A percentile compares a stretch with the other conserved stretches of the same genome.
Evolutionary conservation across 2,888 invertebrate species (phyloP).

Genomic region (Eueremaeus valkanovi): DNA sequence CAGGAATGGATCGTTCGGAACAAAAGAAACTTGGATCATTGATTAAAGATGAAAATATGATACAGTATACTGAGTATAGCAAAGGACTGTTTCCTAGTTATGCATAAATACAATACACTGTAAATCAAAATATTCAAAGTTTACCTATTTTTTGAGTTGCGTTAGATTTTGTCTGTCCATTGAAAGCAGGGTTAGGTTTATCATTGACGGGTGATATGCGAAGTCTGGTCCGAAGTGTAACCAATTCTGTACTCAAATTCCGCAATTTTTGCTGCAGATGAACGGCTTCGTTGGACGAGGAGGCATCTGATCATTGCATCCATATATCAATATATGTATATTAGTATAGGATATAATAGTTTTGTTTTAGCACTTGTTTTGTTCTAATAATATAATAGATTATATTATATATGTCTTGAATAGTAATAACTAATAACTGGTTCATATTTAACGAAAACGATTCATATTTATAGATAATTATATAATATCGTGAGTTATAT

Average conservation of each 20-base stretch:
- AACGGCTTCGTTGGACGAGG: conserved; percentile 88
- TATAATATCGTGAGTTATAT: not conserved
- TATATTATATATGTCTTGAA: no score
- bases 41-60: no score
- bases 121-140: no score
- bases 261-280: conserved; percentile 85
- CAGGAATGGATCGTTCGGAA: no score
- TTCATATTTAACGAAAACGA: not conserved
- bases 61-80: no score
- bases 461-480: not conserved
- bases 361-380: no score
- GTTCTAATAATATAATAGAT: no score
- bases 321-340: no score
- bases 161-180: conserved; percentile 46
- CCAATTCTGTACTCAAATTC: conserved; percentile 83
- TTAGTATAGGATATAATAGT: no score
- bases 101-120: no score
- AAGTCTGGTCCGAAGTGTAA: conserved; percentile 81
- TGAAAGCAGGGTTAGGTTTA: conserved; percentile 47
- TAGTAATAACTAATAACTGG: not conserved
- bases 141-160: conserved; percentile 47
- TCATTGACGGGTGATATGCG: conserved; percentile 64
- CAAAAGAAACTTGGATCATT: no score
- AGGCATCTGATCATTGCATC: conserved; percentile 88
- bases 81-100: no score